phyloP scores from a whole-genome alignment of 2,113 vertebrate species.

The Burhinus bistriatus region DNA sequence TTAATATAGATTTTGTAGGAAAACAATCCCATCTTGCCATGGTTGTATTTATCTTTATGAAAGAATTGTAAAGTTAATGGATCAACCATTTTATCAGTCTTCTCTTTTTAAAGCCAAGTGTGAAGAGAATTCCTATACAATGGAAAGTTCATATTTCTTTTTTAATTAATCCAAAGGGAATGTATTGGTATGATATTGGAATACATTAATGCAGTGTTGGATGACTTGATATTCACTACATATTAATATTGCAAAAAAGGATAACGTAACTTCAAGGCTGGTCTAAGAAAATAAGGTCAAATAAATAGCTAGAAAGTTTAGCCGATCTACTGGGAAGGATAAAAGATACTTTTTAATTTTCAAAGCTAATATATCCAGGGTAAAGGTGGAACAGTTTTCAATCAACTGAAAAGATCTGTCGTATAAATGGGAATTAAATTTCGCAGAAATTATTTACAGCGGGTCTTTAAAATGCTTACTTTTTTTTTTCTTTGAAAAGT shows the following conservation, averaged over 20 bases:
- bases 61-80: neutral
- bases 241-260: neutral
- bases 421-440: neutral
- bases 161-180: slow-evolving; percentile 7
- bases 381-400: neutral
- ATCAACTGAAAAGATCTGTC: neutral
- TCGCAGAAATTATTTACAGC: neutral
- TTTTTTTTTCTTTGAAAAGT: neutral
- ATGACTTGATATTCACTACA: neutral
- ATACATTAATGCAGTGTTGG: neutral
- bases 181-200: neutral
- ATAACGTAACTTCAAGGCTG: neutral
- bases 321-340: neutral
- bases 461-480: neutral
- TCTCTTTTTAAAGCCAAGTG: neutral
- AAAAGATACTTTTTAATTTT: neutral
- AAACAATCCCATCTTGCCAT: neutral
- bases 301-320: neutral
- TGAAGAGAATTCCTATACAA: neutral
- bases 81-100: neutral
- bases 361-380: neutral
- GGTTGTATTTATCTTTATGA: neutral
- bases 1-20: neutral
- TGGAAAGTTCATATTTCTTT: neutral
- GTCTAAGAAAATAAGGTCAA: neutral